A percentile compares a stretch with the other conserved stretches of the same genome.
Conservation (phyloP, 2,888 invertebrate genomes). For the Eupithecia inturbata region DNA sequence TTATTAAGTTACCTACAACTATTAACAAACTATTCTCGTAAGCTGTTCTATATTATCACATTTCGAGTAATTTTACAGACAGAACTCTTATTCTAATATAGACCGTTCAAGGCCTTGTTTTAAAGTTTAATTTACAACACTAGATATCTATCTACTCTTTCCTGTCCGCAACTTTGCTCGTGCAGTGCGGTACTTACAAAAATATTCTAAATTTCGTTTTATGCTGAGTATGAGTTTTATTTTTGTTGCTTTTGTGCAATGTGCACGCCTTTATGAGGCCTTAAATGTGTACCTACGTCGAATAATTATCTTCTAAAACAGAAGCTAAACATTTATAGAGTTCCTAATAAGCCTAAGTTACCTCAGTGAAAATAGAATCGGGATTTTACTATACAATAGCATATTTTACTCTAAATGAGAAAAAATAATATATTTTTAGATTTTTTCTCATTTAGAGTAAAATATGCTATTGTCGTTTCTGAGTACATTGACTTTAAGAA, state of each 20-base stretch:
- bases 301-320: not conserved
- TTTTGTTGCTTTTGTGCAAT: not conserved
- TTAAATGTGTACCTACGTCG: no score
- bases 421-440: no score
- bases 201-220: not conserved
- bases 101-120: not conserved
- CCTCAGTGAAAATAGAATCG: no score
- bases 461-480: no score
- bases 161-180: not conserved
- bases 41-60: conserved; percentile 28
- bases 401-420: no score
- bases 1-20: conserved; percentile 12
- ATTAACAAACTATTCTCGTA: conserved; percentile 14
- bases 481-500: no score
- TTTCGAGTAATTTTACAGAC: conserved; percentile 10
- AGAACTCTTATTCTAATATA: conserved; percentile 4
- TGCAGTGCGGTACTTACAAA: not conserved
- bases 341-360: no score
- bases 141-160: conserved; percentile 1
- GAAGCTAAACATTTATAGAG: not conserved
- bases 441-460: no score
- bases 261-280: not conserved
- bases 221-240: not conserved
- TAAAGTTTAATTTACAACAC: not conserved
- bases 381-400: no score